Conservation (phyloP, 2,797 vertebrate species). For the Gymnoscopelus microlampas region DNA sequence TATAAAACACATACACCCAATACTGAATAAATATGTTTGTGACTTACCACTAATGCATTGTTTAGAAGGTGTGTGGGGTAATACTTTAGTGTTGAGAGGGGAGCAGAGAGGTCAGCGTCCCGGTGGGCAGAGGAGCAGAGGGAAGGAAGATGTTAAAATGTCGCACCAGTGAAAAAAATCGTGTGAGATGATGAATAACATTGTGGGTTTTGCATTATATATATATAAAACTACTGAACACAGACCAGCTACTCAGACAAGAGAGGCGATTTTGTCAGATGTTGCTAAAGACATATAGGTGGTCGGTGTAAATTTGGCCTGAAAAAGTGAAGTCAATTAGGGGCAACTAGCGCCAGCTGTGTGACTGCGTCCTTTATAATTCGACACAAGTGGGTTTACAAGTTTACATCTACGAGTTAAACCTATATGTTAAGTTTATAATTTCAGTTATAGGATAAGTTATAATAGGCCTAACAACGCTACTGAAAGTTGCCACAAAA, state of each 20-base stretch:
- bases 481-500: too few relatives aligned
- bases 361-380: too few relatives aligned
- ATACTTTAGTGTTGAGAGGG: conserved; percentile 82
- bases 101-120: conserved; percentile 80
- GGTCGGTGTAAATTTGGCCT: too few relatives aligned
- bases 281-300: not conserved
- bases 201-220: too few relatives aligned
- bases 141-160: conserved; percentile 81
- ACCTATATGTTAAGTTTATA: too few relatives aligned
- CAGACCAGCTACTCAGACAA: conserved; percentile 4
- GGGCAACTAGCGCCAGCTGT: too few relatives aligned
- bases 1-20: conserved; percentile 65
- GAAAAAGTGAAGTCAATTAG: too few relatives aligned
- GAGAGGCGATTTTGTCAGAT: not conserved
- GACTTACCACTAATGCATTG: conserved; percentile 84
- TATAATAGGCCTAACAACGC: too few relatives aligned
- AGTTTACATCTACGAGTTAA: too few relatives aligned
- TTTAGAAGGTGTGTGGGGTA: conserved; percentile 84
- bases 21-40: conserved; percentile 73
- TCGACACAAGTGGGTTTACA: not conserved
- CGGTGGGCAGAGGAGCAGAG: conserved; percentile 79
- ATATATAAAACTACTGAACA: conserved; percentile 40
- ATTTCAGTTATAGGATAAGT: too few relatives aligned
- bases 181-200: too few relatives aligned
- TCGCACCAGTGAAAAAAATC: conserved; percentile 64